These are phyloP conservation scores for Sphaeramia orbicularis DNA, from an alignment of 2,797 vertebrate genomes.

Conservation along the genomic window DNA sequence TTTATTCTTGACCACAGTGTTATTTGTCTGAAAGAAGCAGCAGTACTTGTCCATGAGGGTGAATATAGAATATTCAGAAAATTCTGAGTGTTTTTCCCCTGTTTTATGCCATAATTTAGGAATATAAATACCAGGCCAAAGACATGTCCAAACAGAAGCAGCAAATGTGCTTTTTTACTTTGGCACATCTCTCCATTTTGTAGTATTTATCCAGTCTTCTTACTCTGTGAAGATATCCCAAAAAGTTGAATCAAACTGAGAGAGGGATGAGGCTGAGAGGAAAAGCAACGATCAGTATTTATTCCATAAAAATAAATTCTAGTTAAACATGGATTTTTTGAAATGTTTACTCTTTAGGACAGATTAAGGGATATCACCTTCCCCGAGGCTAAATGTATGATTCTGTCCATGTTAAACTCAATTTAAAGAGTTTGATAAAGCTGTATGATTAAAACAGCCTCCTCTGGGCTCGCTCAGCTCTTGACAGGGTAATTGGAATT, in stretches of 20 bases:
- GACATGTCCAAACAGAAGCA: constrained; percentile 14
- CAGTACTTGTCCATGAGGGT: constrained; percentile 22
- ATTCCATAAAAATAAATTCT: constrained; percentile 53
- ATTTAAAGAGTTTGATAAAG: constrained; percentile 82
- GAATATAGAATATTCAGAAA: constrained; percentile 7
- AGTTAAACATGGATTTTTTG: constrained; percentile 75
- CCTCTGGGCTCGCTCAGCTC: constrained; percentile 78
- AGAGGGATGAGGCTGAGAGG: constrained; percentile 9
- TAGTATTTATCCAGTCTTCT: constrained; percentile 20
- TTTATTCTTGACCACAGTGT: constrained; percentile 65
- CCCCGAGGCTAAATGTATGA: constrained; percentile 75
- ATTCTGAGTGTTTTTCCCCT: not conserved
- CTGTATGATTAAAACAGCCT: constrained; percentile 80
- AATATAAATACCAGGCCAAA: constrained; percentile 10
- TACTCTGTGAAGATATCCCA: constrained; percentile 4
- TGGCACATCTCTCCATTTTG: constrained; percentile 5
- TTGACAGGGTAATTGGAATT: constrained; percentile 84
- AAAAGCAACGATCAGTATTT: constrained; percentile 47
- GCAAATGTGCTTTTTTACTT: not conserved
- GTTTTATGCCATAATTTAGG: constrained; percentile 1
- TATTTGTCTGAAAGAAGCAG: constrained; percentile 55
- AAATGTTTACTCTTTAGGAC: constrained; percentile 79
- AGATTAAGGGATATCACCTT: constrained; percentile 81
- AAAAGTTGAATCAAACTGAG: constrained; percentile 13
- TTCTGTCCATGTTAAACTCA: constrained; percentile 78